phyloP scores from a whole-genome alignment of 2,113 vertebrate species.

The Macaca fascicularis region DNA sequence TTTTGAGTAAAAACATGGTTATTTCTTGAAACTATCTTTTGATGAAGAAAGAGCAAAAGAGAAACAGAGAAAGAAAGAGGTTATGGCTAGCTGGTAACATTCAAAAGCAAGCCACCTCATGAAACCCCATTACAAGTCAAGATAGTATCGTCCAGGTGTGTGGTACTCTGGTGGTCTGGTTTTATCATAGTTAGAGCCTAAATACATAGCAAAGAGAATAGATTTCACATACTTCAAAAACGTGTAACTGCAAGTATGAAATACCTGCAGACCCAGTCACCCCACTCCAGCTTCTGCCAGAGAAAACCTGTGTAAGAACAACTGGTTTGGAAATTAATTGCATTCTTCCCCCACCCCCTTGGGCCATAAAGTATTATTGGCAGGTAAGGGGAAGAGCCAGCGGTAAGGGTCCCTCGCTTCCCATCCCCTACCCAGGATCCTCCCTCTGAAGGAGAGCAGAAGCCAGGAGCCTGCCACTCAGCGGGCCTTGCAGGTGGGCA shows the following conservation, averaged over 20 bases:
- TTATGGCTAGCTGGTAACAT: neutral
- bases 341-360: neutral
- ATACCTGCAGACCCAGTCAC: neutral
- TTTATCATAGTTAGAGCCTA: neutral
- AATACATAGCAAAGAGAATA: neutral
- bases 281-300: neutral
- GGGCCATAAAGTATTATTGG: too few species aligned
- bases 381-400: too few species aligned
- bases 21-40: neutral
- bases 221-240: neutral
- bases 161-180: neutral
- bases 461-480: too few species aligned
- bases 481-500: too few species aligned
- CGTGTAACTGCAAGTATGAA: neutral
- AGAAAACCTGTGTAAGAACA: neutral
- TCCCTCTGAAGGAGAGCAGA: too few species aligned
- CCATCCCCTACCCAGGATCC: too few species aligned
- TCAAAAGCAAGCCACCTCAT: neutral
- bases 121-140: neutral
- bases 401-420: too few species aligned
- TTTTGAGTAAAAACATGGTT: neutral
- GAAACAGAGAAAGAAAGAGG: neutral
- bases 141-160: neutral
- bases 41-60: neutral
- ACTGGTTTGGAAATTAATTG: neutral